Evolutionary conservation across 2,797 vertebrate species (phyloP), one percentile per base, ranked within the genome.

Genomic region (Eurystomus glaucurus): DNA sequence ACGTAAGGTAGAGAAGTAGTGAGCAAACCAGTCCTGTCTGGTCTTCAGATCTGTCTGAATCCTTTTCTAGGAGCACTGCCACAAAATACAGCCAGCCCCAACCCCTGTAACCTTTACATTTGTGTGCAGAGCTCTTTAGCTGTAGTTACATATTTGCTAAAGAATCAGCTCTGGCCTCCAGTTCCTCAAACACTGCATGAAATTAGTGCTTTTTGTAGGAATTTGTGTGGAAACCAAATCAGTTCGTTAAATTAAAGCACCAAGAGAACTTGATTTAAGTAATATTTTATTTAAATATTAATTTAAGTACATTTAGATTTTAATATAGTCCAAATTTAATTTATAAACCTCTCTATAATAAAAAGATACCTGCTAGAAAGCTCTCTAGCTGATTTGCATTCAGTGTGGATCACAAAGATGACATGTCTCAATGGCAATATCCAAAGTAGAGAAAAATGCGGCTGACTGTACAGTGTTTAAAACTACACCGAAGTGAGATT

Each of bases 211-310:
- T 22, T 85, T 83, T 70, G 71, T 58, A 94, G 85, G 68, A 88
- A 77, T 57, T 64, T 2, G 25, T 46, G 43, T 85, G 72, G 39
- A 80, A 93, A 80, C 39, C 4, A 26, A 43, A 83, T 83, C 50
- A 39, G n/a, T 83, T 88, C 54, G 39, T 93, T 88, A 71, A 79
- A n/a, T n/a, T n/a, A n/a, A n/a, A n/a, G n/a, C n/a, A n/a, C n/a
- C n/a, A n/a, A n/a, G n/a, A n/a, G n/a, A n/a, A n/a, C n/a, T 95
- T 79, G 75, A 81, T 71, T 92, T 80, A 76, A 90, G 35, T 58
- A 26, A n/a, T n/a, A n/a, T n/a, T n/a, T 23, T 92, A 81, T 71
- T 92, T 80, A 76, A 90, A 35, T 58, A 90, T 62, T 93, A 54
- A 93, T 58, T 83, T 35, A 92, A 84, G 41, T 72, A 69, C 57